Evolutionary conservation across 2,113 vertebrate genomes (phyloP).

Genomic region (Felis chaus): DNA sequence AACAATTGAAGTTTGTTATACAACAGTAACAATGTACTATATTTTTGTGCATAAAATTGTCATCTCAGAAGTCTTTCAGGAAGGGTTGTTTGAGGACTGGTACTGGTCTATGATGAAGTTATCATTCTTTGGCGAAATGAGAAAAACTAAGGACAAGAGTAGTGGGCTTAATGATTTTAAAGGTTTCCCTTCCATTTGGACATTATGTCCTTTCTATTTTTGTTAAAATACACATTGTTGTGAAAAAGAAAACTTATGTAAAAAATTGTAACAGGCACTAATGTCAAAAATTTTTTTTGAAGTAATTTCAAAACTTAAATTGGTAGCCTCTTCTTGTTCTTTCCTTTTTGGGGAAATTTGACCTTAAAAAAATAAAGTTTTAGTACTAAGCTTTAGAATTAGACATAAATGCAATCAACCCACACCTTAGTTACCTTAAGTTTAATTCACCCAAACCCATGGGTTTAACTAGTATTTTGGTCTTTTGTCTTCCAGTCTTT

Average conservation of each 20-base stretch:
- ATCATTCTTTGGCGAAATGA: constrained; percentile 1
- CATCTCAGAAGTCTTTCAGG: neutral
- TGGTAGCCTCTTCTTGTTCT: neutral
- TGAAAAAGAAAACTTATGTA: neutral
- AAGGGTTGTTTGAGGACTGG: neutral
- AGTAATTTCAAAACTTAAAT: constrained; percentile 13
- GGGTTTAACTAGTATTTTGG: neutral
- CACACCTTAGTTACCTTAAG: neutral
- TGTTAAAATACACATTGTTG: constrained; percentile 1
- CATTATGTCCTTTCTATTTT: neutral
- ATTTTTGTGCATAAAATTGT: neutral
- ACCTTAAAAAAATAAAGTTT: neutral
- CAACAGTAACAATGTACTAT: neutral
- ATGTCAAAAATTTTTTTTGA: neutral
- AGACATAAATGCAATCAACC: constrained; percentile 27
- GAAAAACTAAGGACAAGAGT: neutral
- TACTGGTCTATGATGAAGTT: neutral
- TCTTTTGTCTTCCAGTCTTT: neutral
- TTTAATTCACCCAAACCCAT: neutral
- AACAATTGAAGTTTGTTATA: neutral
- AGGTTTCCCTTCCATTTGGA: neutral
- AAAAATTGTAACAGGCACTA: neutral
- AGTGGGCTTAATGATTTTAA: constrained; percentile 10
- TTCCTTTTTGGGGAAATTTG: neutral
- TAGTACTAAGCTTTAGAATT: neutral